A percentile compares a stretch with the other conserved stretches of the same genome.
Conservation (phyloP, 2,113 vertebrate genomes). For the Hystrix cristata region DNA sequence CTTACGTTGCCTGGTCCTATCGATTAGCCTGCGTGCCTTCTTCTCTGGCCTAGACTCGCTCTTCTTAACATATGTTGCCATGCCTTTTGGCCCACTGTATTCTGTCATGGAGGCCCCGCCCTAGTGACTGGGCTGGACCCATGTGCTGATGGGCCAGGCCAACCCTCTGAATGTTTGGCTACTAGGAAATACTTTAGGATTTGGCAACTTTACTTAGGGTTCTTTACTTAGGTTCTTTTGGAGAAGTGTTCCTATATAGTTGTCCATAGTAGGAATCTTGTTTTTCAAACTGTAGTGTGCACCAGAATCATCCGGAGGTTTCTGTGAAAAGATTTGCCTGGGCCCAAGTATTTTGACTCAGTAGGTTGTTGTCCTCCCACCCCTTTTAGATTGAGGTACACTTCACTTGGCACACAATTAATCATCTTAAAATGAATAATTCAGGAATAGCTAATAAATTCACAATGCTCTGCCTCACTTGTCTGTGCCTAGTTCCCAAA, state of each 20-base stretch:
- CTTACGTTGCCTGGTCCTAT: not conserved
- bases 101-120: not conserved
- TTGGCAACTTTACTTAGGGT: not conserved
- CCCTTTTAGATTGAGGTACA: not conserved
- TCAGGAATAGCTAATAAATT: not conserved
- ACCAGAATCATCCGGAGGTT: not conserved
- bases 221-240: not conserved
- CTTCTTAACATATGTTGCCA: not conserved
- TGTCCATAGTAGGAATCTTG: not conserved
- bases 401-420: not conserved
- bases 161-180: not conserved
- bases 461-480: accelerated
- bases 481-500: not conserved
- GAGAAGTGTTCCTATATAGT: not conserved
- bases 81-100: not conserved
- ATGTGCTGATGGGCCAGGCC: accelerated
- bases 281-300: not conserved
- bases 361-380: not conserved
- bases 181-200: not conserved
- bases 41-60: not conserved
- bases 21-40: not conserved
- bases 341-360: not conserved
- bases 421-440: not conserved
- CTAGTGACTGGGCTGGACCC: no score
- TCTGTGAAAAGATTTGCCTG: not conserved